These are phyloP conservation scores for Tetanocera ferruginea DNA, from an alignment of 2,888 invertebrate genomes.

Conservation along the genomic window DNA sequence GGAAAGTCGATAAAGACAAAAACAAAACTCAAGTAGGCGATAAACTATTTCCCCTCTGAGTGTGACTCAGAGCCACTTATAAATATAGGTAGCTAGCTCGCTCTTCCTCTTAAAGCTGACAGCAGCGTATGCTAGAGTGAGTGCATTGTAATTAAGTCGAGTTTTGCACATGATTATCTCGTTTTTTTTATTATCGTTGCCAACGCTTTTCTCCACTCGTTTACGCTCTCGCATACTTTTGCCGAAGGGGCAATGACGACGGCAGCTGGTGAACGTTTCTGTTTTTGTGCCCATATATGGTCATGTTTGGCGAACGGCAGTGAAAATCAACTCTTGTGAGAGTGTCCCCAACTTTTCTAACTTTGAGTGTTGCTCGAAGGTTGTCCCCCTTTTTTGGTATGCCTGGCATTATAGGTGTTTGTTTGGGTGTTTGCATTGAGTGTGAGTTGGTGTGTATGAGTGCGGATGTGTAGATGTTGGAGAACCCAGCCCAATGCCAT, in stretches of 20 bases:
- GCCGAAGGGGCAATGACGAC: constrained; percentile 19
- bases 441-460: constrained; percentile 28
- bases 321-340: constrained; percentile 43
- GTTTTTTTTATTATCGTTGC: background rate
- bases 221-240: constrained; percentile 1
- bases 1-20: constrained; percentile 11
- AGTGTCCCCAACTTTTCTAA: background rate
- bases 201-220: background rate
- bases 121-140: constrained; percentile 27
- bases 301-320: constrained; percentile 62
- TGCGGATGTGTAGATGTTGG: constrained; percentile 13
- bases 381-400: constrained; percentile 28
- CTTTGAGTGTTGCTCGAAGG: background rate
- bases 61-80: background rate
- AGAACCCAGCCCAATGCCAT: constrained; percentile 28
- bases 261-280: constrained; percentile 48
- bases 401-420: background rate
- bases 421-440: no score
- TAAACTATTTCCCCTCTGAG: constrained; percentile 3
- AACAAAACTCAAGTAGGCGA: constrained; percentile 10
- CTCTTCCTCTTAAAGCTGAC: constrained; percentile 15
- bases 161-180: constrained; percentile 6
- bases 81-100: constrained; percentile 17
- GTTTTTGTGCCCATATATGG: constrained; percentile 70
- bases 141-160: constrained; percentile 31